Evolutionary conservation across 2,113 vertebrate genomes (phyloP).

Genomic region (Malurus elegans): DNA sequence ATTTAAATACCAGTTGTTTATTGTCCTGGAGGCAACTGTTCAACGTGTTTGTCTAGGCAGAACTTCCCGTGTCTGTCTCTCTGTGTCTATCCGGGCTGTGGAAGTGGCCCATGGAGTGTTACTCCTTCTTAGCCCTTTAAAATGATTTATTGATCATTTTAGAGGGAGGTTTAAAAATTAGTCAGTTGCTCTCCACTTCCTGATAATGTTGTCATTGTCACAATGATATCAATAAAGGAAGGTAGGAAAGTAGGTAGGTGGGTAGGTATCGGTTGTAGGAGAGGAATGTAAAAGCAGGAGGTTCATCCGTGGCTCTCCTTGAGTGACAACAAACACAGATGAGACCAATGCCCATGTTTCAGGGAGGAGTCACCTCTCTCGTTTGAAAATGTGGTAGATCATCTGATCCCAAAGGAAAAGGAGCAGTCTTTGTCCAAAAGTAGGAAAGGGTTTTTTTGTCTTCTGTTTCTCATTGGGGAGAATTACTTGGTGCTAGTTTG

Average conservation of each 20-base stretch:
- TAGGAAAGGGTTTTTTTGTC: background rate
- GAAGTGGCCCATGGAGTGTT: background rate
- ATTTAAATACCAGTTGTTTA: background rate
- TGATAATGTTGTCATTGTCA: background rate
- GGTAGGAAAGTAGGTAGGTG: background rate
- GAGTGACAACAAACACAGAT: accelerated
- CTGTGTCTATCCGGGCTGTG: accelerated
- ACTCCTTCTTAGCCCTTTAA: background rate
- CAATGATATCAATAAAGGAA: background rate
- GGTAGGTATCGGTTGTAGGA: accelerated
- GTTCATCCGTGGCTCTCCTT: background rate
- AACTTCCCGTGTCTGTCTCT: background rate
- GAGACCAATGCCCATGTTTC: background rate
- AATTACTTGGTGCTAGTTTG: background rate
- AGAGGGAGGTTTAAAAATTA: background rate
- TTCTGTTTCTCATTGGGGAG: background rate
- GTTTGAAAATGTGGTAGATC: background rate
- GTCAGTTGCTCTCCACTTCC: background rate
- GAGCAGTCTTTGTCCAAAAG: background rate
- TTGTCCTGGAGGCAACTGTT: background rate
- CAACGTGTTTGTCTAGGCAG: accelerated
- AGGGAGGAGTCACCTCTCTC: accelerated
- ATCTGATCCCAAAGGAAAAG: background rate
- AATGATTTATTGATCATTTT: background rate
- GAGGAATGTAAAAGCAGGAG: too few relatives aligned